These are phyloP conservation scores for Gavialis gangeticus DNA, from an alignment of 2,113 vertebrate genomes.

Conservation along the genomic window DNA sequence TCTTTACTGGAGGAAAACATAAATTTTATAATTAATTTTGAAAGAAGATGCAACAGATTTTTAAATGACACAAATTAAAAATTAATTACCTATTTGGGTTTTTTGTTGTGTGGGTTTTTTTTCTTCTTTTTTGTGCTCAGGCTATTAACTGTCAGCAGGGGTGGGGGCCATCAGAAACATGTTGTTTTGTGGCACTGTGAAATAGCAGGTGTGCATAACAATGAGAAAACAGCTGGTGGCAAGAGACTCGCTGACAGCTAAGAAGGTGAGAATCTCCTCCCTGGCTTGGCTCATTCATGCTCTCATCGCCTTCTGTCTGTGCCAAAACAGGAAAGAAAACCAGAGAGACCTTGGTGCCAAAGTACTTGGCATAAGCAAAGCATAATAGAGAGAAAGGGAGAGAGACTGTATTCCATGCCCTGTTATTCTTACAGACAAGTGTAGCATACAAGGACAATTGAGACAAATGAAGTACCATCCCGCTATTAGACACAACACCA, in stretches of 20 bases:
- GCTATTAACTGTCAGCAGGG: slow-evolving; percentile 46
- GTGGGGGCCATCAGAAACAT: slow-evolving; percentile 27
- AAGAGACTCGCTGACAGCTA: slow-evolving; percentile 5
- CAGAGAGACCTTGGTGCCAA: not conserved
- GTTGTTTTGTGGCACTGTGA: slow-evolving; percentile 6
- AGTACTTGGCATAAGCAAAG: not conserved
- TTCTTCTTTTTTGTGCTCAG: not conserved
- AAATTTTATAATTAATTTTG: not conserved
- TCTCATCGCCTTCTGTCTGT: not conserved
- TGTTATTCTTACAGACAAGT: not conserved
- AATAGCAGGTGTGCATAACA: slow-evolving; percentile 14
- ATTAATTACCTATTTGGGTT: slow-evolving; percentile 32
- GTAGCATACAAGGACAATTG: not conserved
- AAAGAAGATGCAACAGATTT: slow-evolving; percentile 52
- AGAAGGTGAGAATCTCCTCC: slow-evolving; percentile 25
- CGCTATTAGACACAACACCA: not conserved
- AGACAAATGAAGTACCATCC: not conserved
- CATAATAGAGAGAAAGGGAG: not conserved
- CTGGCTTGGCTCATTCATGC: not conserved
- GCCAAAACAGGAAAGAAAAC: not conserved
- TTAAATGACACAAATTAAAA: slow-evolving; percentile 61
- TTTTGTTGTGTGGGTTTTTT: slow-evolving; percentile 13
- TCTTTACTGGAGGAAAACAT: slow-evolving; percentile 16
- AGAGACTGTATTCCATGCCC: not conserved
- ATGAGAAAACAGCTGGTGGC: not conserved